These are phyloP conservation scores for Limnothrissa miodon DNA, from an alignment of 2,113 vertebrate genomes.

Conservation along the genomic window DNA sequence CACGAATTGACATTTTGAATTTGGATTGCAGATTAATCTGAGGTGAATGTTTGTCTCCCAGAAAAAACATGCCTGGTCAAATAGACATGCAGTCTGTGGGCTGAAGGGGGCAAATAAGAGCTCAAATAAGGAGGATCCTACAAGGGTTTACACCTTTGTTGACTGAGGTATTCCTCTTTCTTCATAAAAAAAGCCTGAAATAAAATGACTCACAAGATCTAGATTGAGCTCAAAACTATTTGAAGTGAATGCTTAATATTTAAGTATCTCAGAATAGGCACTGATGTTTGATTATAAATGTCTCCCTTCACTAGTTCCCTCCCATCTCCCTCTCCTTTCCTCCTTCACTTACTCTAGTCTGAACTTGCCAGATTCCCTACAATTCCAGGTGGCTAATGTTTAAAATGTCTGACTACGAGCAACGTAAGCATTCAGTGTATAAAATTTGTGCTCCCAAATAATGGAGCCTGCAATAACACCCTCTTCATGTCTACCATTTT, in stretches of 20 bases:
- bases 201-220: not conserved
- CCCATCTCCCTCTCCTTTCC: not conserved
- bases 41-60: conserved; percentile 14
- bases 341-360: not conserved
- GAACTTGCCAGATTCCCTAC: conserved; percentile 1
- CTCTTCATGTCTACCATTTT: not conserved
- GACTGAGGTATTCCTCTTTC: not conserved
- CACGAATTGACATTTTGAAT: not conserved
- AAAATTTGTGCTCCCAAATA: not conserved
- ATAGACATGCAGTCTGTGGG: not conserved
- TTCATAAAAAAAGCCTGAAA: not conserved
- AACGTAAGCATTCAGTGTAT: not conserved
- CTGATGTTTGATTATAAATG: not conserved
- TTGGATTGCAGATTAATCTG: conserved; percentile 5
- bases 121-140: not conserved
- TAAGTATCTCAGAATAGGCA: not conserved
- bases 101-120: not conserved
- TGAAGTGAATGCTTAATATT: not conserved
- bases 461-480: not conserved
- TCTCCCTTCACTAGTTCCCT: not conserved
- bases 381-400: conserved; percentile 12
- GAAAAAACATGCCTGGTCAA: not conserved
- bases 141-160: not conserved
- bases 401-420: not conserved
- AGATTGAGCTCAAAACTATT: not conserved